Percentiles rank a stretch among this genome's conserved stretches.
phyloP scores from a whole-genome alignment of 2,113 vertebrate species.

The Manacus vitellinus region DNA sequence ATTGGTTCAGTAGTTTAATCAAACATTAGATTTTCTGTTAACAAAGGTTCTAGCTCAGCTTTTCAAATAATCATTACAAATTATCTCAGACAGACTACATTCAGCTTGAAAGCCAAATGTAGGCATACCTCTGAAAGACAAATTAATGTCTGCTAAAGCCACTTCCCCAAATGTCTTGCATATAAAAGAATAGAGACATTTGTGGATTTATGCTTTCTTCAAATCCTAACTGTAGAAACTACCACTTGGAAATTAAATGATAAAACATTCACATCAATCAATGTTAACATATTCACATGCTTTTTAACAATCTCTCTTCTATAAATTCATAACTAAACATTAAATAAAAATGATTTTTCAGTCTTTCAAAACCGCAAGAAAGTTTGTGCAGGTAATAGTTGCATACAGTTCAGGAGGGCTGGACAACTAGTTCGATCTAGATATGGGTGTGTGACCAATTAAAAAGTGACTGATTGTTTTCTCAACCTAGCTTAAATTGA shows the following conservation, averaged over 20 bases:
- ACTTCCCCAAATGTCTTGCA: neutral
- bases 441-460: neutral
- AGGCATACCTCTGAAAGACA: neutral
- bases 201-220: neutral
- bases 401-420: neutral
- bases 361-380: neutral
- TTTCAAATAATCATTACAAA: neutral
- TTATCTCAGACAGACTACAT: neutral
- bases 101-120: neutral
- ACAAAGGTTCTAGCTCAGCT: neutral
- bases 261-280: neutral
- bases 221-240: neutral
- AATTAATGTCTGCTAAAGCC: neutral
- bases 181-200: neutral
- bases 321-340: neutral
- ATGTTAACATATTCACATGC: neutral
- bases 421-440: neutral
- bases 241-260: neutral
- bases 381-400: neutral
- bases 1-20: neutral
- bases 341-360: neutral
- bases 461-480: constrained; percentile 50
- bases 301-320: constrained; percentile 11
- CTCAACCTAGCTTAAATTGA: neutral
- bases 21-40: neutral